A percentile compares a stretch with the other conserved stretches of the same genome.
Conservation (phyloP, 2,888 invertebrate genomes). For the Lacanobia wlatinum region DNA sequence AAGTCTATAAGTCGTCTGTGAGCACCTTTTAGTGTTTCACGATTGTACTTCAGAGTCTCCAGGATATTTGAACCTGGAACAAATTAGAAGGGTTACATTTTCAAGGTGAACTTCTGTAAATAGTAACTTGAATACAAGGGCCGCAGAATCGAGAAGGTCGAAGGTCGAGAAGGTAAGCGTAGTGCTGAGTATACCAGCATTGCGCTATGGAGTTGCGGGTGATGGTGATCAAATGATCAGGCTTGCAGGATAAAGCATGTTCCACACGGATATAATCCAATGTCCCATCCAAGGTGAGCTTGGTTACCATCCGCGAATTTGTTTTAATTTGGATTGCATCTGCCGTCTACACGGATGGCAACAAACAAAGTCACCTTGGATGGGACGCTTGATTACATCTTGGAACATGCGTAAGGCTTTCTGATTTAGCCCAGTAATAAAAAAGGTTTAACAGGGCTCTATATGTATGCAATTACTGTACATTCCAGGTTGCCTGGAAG, state of each 20-base stretch:
- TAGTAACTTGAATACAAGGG: neutral
- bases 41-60: constrained; percentile 95
- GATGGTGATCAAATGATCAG: neutral
- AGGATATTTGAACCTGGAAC: constrained; percentile 93
- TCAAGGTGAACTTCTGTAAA: too few species aligned
- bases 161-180: neutral
- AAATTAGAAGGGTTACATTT: constrained; percentile 23
- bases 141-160: neutral
- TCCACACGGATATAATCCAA: too few species aligned
- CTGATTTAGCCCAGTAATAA: neutral
- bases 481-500: too few species aligned
- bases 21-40: constrained; percentile 96
- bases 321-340: too few species aligned
- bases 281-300: too few species aligned
- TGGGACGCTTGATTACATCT: too few species aligned
- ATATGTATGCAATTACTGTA: too few species aligned
- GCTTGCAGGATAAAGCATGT: too few species aligned
- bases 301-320: too few species aligned
- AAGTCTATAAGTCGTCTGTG: constrained; percentile 96
- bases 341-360: too few species aligned
- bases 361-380: too few species aligned
- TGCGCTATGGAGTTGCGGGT: neutral
- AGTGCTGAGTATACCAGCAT: neutral
- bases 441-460: neutral
- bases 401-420: neutral